These are phyloP conservation scores for Calyptomena viridis DNA, from an alignment of 2,113 vertebrate species.

Conservation along the genomic window DNA sequence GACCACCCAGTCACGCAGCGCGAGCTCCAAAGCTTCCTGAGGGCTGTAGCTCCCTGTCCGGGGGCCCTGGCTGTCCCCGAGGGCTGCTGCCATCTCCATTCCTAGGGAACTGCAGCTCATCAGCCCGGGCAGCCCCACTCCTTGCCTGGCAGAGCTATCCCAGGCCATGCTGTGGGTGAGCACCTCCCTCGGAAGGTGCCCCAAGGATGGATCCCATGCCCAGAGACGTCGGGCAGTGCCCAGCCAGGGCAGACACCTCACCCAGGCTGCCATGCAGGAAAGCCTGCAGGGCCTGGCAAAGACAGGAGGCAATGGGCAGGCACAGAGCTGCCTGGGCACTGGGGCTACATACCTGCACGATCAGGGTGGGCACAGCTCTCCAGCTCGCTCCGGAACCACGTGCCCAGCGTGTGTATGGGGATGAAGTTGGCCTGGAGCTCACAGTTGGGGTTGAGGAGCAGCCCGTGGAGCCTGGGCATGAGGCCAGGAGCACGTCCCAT, in stretches of 20 bases:
- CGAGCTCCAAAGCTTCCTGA: slow-evolving; percentile 77
- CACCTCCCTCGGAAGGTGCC: background rate
- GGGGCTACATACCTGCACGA: background rate
- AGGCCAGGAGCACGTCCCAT: slow-evolving; percentile 79
- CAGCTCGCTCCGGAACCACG: slow-evolving; percentile 74
- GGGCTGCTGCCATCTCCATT: background rate
- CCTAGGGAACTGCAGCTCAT: background rate
- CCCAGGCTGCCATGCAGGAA: background rate
- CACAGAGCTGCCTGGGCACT: background rate
- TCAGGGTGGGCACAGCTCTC: background rate
- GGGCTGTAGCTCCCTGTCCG: slow-evolving; percentile 72
- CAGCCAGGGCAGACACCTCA: background rate
- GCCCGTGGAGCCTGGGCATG: slow-evolving; percentile 69
- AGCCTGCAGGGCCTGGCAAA: background rate
- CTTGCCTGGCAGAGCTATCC: background rate
- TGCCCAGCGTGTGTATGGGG: slow-evolving; percentile 82
- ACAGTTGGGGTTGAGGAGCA: slow-evolving; percentile 88
- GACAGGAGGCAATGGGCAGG: background rate
- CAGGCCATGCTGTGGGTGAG: fast-evolving
- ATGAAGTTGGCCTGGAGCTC: slow-evolving; percentile 90
- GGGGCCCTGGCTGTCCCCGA: background rate
- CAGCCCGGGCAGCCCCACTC: background rate
- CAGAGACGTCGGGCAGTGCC: background rate
- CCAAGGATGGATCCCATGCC: background rate
- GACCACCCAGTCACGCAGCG: slow-evolving; percentile 80